phyloP scores from a whole-genome alignment of 2,888 invertebrate genomes.

The Zaprionus obscuricornis region DNA sequence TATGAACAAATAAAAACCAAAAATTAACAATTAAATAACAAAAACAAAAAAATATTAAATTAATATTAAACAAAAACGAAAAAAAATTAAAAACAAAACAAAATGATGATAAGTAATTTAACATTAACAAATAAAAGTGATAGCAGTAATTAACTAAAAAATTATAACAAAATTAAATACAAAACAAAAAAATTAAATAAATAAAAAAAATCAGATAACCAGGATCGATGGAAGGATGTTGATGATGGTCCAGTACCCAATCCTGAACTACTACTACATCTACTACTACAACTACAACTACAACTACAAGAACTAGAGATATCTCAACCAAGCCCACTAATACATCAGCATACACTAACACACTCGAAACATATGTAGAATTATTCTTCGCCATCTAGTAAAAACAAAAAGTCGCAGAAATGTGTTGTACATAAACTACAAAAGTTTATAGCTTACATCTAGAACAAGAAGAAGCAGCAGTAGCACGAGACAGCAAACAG shows the following conservation, averaged over 20 bases:
- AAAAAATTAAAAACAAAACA: constrained; percentile 28
- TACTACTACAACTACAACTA: constrained; percentile 12
- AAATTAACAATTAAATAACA: constrained; percentile 42
- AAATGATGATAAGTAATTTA: too few relatives aligned
- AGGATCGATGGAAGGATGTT: constrained; percentile 19
- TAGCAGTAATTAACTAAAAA: constrained; percentile 68
- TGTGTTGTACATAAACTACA: constrained; percentile 68
- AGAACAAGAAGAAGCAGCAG: constrained; percentile 35
- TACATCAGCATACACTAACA: neutral
- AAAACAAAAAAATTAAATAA: constrained; percentile 22
- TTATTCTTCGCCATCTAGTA: constrained; percentile 38
- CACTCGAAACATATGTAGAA: constrained; percentile 22
- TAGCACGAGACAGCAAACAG: too few relatives aligned
- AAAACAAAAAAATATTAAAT: constrained; percentile 34
- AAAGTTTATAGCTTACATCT: constrained; percentile 36
- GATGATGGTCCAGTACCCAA: constrained; percentile 45
- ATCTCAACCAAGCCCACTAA: constrained; percentile 10
- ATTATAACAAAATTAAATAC: constrained; percentile 51
- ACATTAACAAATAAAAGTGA: constrained; percentile 67
- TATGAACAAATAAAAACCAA: constrained; percentile 33
- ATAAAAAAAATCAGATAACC: constrained; percentile 7
- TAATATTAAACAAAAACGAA: constrained; percentile 45
- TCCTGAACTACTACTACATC: constrained; percentile 21
- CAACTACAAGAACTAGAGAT: constrained; percentile 24
- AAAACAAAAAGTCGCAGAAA: constrained; percentile 40